Evolutionary conservation across 2,113 vertebrate genomes (phyloP).

Genomic region (Saimiri boliviensis): DNA sequence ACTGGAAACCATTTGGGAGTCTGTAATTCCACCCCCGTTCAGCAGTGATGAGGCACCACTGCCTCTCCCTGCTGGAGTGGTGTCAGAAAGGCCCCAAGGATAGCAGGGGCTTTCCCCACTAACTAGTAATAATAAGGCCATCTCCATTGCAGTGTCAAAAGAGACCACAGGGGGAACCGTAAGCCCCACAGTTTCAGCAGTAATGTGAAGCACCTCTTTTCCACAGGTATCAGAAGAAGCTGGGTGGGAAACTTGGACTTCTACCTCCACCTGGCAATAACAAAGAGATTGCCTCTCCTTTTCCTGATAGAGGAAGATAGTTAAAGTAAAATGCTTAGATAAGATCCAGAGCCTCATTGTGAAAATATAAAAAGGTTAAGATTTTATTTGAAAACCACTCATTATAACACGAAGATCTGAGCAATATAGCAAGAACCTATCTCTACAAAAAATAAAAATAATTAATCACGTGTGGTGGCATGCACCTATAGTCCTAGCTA

Average conservation of each 20-base stretch:
- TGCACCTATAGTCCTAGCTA: too few species aligned
- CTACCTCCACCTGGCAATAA: background rate
- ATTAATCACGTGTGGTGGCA: too few species aligned
- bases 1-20: background rate
- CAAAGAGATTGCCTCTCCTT: background rate
- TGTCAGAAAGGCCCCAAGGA: background rate
- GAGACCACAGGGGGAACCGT: background rate
- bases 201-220: background rate
- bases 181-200: background rate
- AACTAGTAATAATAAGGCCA: background rate
- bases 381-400: background rate
- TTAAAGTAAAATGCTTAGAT: background rate
- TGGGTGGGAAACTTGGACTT: background rate
- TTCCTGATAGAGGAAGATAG: background rate
- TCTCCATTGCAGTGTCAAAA: background rate
- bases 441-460: too few species aligned
- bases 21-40: background rate
- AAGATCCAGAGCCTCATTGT: background rate
- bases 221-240: background rate
- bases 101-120: background rate
- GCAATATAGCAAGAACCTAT: too few species aligned
- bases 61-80: background rate
- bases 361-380: background rate
- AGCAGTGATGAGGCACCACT: background rate
- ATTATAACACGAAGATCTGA: background rate